phyloP scores from a whole-genome alignment of 2,888 invertebrate species.

The Chrysomela aeneicollis region DNA sequence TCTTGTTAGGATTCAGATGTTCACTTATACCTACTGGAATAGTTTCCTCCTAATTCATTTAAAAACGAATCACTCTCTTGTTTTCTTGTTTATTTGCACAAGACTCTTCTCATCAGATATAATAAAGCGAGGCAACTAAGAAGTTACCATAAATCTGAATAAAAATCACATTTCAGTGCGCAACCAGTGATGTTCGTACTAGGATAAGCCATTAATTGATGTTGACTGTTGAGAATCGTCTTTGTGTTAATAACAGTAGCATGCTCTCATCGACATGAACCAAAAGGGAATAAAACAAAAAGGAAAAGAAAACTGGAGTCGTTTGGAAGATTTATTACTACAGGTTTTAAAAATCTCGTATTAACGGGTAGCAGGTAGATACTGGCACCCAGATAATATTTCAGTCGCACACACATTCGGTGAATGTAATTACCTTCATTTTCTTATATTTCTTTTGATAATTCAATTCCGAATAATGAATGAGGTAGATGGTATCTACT shows the following conservation, averaged over 20 bases:
- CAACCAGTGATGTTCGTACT: background rate
- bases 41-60: no score
- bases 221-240: background rate
- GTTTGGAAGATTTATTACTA: conserved; percentile 13
- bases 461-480: background rate
- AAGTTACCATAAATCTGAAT: background rate
- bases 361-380: background rate
- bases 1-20: no score
- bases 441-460: background rate
- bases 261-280: background rate
- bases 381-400: background rate
- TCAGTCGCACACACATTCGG: background rate
- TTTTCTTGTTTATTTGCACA: no score
- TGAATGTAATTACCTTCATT: background rate
- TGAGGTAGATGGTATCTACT: no score
- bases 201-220: background rate
- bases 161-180: background rate
- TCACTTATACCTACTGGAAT: no score
- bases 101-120: no score
- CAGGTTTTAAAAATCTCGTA: conserved; percentile 16
- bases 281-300: background rate
- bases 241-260: background rate
- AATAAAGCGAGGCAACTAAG: background rate
- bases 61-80: no score
- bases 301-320: background rate